Conservation (phyloP, 2,797 vertebrate genomes). For the Syngnathus rostellatus region DNA sequence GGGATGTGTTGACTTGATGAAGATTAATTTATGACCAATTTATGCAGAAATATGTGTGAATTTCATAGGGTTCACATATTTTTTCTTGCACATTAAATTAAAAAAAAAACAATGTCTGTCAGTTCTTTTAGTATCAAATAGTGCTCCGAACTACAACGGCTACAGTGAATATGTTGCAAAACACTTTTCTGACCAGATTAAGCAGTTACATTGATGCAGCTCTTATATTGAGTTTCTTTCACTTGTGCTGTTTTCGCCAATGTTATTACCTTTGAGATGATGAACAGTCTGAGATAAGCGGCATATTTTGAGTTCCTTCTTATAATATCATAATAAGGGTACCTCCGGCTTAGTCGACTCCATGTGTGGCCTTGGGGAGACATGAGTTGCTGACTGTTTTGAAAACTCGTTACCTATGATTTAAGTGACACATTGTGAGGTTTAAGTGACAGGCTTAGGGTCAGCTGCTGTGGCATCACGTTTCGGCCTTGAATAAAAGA, state of each 20-base stretch:
- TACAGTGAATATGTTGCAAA: too few relatives aligned
- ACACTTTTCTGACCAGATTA: too few relatives aligned
- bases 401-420: slow-evolving; percentile 79
- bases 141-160: too few relatives aligned
- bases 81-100: too few relatives aligned
- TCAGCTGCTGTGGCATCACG: slow-evolving; percentile 38
- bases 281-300: slow-evolving; percentile 9
- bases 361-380: background rate
- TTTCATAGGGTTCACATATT: too few relatives aligned
- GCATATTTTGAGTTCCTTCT: slow-evolving; percentile 23
- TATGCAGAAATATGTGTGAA: too few relatives aligned
- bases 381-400: slow-evolving; percentile 42
- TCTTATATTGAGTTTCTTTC: background rate
- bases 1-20: too few relatives aligned
- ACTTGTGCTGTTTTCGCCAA: background rate
- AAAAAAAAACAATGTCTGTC: too few relatives aligned
- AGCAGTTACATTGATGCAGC: background rate
- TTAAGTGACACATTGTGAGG: slow-evolving; percentile 66
- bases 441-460: slow-evolving; percentile 38
- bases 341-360: slow-evolving; percentile 28
- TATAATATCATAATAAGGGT: slow-evolving; percentile 33
- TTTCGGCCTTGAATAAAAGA: slow-evolving; percentile 60
- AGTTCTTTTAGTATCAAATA: too few relatives aligned
- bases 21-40: too few relatives aligned
- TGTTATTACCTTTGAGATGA: background rate